A percentile compares a stretch with the other conserved stretches of the same genome.
Conservation (phyloP, 2,113 vertebrate species). For the Limnothrissa miodon region DNA sequence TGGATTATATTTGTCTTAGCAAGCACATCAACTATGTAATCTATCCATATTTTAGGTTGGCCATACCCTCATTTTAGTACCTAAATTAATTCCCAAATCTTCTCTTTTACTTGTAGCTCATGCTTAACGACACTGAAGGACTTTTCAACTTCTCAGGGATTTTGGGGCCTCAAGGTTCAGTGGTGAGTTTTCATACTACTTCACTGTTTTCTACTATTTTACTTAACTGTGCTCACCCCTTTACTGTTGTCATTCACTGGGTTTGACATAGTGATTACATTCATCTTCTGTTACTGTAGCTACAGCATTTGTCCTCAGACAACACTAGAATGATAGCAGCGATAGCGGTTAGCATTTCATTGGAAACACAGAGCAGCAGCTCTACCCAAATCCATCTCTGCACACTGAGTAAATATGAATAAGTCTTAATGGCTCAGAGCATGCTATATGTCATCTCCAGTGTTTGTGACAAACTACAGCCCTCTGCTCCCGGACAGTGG, state of each 20-base stretch:
- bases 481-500: not conserved
- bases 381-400: not conserved
- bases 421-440: not conserved
- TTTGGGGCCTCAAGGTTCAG: slow-evolving; percentile 69
- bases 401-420: not conserved
- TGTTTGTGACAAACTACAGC: not conserved
- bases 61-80: not conserved
- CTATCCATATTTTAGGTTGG: not conserved
- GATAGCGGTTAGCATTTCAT: not conserved
- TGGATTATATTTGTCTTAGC: not conserved
- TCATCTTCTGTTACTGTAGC: slow-evolving; percentile 3
- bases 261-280: not conserved
- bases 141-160: slow-evolving; percentile 78
- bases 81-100: not conserved
- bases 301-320: not conserved
- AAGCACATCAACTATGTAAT: not conserved
- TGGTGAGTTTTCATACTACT: slow-evolving; percentile 64
- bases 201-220: too few species aligned
- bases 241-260: not conserved
- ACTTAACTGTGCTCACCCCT: too few species aligned
- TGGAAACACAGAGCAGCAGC: not conserved
- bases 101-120: slow-evolving; percentile 62
- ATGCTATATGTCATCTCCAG: not conserved
- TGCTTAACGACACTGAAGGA: slow-evolving; percentile 80
- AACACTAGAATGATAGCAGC: not conserved